Conservation (phyloP, 2,113 vertebrate species). For the Elanoides forficatus region DNA sequence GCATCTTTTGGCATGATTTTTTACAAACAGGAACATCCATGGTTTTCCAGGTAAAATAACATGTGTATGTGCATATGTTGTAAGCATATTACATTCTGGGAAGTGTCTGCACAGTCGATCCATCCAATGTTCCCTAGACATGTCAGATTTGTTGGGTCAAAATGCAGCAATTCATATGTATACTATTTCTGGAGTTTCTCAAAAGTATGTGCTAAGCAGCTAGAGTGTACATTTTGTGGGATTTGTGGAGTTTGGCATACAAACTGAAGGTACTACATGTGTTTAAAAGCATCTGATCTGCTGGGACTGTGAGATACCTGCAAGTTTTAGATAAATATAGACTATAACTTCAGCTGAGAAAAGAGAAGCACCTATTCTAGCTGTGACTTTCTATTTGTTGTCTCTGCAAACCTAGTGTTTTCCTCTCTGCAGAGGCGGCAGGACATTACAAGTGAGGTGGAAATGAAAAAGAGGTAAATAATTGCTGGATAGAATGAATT, state of each 20-base stretch:
- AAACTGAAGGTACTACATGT: not conserved
- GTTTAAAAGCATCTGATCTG: not conserved
- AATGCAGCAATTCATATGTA: not conserved
- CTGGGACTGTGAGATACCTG: not conserved
- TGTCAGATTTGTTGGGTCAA: not conserved
- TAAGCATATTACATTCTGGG: not conserved
- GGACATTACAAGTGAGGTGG: not conserved
- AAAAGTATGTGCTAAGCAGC: not conserved
- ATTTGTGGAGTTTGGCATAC: not conserved
- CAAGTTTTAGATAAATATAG: not conserved
- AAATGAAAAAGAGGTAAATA: not conserved
- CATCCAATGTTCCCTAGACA: not conserved
- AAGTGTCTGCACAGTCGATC: not conserved
- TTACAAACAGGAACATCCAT: not conserved
- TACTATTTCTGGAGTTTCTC: not conserved
- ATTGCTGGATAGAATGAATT: rapidly evolving
- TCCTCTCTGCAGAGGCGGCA: not conserved
- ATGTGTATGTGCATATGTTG: not conserved
- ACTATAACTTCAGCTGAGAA: not conserved
- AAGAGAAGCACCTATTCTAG: not conserved
- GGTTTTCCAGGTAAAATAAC: not conserved
- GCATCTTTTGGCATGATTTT: not conserved
- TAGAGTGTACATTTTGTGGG: not conserved
- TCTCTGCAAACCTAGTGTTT: not conserved
- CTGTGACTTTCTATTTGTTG: not conserved